Conservation (phyloP, 1,140 invertebrate genomes). For the Ptiloglossa arizonensis region DNA sequence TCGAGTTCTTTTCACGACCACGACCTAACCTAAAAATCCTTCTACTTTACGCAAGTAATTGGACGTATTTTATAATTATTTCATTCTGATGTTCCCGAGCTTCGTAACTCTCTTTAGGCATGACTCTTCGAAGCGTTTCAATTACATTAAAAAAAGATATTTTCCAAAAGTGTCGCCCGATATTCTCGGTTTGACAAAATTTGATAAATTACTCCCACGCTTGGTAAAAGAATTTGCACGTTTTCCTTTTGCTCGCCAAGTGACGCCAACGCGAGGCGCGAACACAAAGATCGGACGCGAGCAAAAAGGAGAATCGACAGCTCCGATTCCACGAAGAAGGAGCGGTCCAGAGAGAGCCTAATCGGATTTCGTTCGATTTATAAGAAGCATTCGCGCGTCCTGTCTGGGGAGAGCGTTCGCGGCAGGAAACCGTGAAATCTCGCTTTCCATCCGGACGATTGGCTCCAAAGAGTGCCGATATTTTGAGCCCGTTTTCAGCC, state of each 20-base stretch:
- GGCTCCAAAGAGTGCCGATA: slow-evolving; percentile 45
- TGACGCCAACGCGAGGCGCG: slow-evolving; percentile 23
- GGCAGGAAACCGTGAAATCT: slow-evolving; percentile 70
- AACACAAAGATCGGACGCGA: slow-evolving; percentile 8
- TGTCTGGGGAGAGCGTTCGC: slow-evolving; percentile 29
- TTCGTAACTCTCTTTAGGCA: slow-evolving; percentile 82
- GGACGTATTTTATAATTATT: slow-evolving; percentile 86
- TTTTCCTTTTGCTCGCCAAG: neutral
- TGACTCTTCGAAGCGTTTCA: slow-evolving; percentile 85
- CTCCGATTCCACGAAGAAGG: slow-evolving; percentile 11
- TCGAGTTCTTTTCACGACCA: no score
- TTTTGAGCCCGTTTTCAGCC: slow-evolving; percentile 46
- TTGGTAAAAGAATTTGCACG: neutral
- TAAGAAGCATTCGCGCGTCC: slow-evolving; percentile 33
- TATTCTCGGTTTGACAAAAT: slow-evolving; percentile 93
- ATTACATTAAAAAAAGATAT: slow-evolving; percentile 95
- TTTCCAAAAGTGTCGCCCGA: slow-evolving; percentile 96
- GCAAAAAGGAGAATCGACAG: slow-evolving; percentile 27
- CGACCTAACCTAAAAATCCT: no score
- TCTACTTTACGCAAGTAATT: no score
- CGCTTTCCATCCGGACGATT: slow-evolving; percentile 66
- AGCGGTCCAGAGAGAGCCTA: slow-evolving; percentile 24
- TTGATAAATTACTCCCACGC: slow-evolving; percentile 82
- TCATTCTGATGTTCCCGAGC: slow-evolving; percentile 84
- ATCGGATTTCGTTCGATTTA: slow-evolving; percentile 53